phyloP scores from a whole-genome alignment of 2,113 vertebrate species.

The Ailuropoda melanoleuca region DNA sequence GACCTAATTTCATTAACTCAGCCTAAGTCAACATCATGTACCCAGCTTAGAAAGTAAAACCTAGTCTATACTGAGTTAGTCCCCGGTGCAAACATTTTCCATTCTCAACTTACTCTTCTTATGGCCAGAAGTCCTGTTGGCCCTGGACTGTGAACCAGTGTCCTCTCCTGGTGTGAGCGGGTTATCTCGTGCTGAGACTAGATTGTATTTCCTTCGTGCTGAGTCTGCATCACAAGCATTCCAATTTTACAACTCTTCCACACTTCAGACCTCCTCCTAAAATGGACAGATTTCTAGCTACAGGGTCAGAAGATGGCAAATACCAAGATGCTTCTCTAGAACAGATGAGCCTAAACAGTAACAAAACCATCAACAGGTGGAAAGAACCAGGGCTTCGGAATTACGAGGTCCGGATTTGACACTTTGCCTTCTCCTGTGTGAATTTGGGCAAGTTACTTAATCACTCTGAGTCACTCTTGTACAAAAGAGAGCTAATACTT shows the following conservation, averaged over 20 bases:
- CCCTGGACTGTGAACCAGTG: not conserved
- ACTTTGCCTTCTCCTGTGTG: not conserved
- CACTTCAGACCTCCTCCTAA: not conserved
- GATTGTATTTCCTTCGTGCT: not conserved
- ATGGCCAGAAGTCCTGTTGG: not conserved
- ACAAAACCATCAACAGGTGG: not conserved
- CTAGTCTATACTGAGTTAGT: not conserved
- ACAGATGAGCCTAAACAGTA: not conserved
- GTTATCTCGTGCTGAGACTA: not conserved
- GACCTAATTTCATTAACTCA: not conserved
- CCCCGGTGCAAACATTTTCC: not conserved
- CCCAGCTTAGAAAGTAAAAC: constrained; percentile 16
- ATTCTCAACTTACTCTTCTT: not conserved
- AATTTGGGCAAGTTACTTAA: not conserved
- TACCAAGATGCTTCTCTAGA: not conserved
- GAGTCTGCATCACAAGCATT: not conserved
- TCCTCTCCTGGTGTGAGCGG: not conserved
- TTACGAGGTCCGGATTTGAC: not conserved
- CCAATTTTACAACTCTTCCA: not conserved
- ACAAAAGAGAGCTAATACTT: not conserved
- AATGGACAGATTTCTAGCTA: not conserved
- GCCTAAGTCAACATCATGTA: not conserved
- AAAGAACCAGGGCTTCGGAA: not conserved
- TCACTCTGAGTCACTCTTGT: not conserved
- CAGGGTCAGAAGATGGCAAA: not conserved